Percentiles rank a stretch among this genome's conserved stretches.
phyloP scores from a whole-genome alignment of 2,797 vertebrate species.

The Bradypodion ventrale region DNA sequence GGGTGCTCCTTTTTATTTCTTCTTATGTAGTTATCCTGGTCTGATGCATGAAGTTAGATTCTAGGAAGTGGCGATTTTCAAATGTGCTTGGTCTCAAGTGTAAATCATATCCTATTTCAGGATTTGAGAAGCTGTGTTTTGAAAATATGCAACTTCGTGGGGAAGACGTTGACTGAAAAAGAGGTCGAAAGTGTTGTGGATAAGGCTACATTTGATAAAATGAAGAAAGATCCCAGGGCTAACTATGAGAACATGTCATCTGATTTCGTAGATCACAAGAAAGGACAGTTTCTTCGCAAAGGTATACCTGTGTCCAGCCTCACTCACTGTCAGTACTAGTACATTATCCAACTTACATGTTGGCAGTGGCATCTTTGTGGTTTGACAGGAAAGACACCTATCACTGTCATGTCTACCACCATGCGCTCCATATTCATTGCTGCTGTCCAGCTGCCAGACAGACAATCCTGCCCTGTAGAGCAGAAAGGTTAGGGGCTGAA shows the following conservation, averaged over 20 bases:
- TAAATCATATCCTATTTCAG: not conserved
- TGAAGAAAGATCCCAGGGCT: not conserved
- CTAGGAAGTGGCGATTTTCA: not conserved
- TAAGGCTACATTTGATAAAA: conserved; percentile 24
- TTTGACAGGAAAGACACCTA: too few relatives aligned
- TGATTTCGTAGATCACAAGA: not conserved
- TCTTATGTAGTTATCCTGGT: too few relatives aligned
- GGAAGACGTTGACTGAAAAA: not conserved
- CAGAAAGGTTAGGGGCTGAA: too few relatives aligned
- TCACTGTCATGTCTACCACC: too few relatives aligned
- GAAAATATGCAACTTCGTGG: conserved; percentile 15
- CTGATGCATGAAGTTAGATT: too few relatives aligned
- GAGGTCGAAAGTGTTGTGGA: conserved; percentile 7
- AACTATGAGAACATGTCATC: not conserved
- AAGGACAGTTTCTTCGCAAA: not conserved
- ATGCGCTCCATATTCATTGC: too few relatives aligned
- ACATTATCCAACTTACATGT: too few relatives aligned
- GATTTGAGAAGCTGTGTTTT: not conserved
- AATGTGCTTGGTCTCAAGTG: not conserved
- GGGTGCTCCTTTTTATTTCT: too few relatives aligned
- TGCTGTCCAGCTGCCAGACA: too few relatives aligned
- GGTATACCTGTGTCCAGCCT: not conserved
- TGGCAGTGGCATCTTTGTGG: too few relatives aligned
- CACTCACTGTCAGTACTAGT: too few relatives aligned
- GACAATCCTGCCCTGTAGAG: too few relatives aligned